Conservation (phyloP, 2,113 vertebrate genomes). For the Indicator indicator region DNA sequence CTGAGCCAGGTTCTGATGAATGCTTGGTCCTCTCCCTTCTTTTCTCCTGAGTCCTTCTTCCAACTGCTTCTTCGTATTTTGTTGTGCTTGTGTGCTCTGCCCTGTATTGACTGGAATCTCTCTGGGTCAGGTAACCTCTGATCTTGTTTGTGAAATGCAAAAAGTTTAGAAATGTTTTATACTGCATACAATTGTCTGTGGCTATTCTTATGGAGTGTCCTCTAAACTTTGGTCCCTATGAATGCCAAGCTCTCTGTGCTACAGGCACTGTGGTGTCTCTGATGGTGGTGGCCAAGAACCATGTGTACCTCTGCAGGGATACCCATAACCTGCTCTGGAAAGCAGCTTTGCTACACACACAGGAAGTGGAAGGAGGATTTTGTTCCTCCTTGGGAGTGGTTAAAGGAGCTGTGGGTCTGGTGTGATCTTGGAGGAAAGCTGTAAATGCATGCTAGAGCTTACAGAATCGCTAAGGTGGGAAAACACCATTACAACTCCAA, state of each 20-base stretch:
- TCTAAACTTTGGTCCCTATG: accelerated
- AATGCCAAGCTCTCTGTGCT: not conserved
- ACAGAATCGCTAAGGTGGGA: no score
- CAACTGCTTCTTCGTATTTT: not conserved
- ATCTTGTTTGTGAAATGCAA: not conserved
- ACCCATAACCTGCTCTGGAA: not conserved
- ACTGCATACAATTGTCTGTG: not conserved
- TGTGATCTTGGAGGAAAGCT: not conserved
- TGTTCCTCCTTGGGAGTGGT: not conserved
- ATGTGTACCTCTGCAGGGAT: not conserved
- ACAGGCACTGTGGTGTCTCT: not conserved
- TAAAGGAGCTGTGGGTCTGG: accelerated
- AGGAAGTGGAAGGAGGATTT: not conserved
- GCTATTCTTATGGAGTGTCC: accelerated
- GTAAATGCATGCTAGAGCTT: accelerated
- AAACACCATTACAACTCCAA: no score
- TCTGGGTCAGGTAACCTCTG: not conserved
- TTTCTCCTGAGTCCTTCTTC: not conserved
- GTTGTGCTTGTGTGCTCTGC: not conserved
- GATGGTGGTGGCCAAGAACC: accelerated
- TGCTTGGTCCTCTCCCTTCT: not conserved
- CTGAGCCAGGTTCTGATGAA: not conserved
- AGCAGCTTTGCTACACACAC: accelerated
- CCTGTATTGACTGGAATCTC: accelerated
- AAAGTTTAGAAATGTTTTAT: not conserved